A percentile compares a stretch with the other conserved stretches of the same genome.
Evolutionary conservation across 2,888 invertebrate species (phyloP).

Genomic region (Callyntrura sp.): DNA sequence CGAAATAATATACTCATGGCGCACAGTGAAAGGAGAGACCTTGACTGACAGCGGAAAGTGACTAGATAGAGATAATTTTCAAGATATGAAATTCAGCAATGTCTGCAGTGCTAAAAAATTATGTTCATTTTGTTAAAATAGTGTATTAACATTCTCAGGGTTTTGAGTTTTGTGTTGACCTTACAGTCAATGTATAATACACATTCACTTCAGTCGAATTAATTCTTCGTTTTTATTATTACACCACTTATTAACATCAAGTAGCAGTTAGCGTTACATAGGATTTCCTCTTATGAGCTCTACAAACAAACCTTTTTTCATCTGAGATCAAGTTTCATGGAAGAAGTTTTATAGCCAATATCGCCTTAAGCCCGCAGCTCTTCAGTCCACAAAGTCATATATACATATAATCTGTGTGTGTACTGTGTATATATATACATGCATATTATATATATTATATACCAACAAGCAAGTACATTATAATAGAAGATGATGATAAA

Average conservation of each 20-base stretch:
- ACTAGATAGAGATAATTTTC: slow-evolving; percentile 61
- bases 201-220: slow-evolving; percentile 58
- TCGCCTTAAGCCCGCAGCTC: slow-evolving; percentile 48
- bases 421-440: too few species aligned
- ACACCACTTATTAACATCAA: slow-evolving; percentile 47
- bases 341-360: slow-evolving; percentile 64
- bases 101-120: slow-evolving; percentile 60
- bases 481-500: slow-evolving; percentile 38
- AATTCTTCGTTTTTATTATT: slow-evolving; percentile 37
- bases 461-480: slow-evolving; percentile 6
- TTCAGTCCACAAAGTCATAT: slow-evolving; percentile 29
- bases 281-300: slow-evolving; percentile 74
- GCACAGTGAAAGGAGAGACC: slow-evolving; percentile 69
- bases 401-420: too few species aligned
- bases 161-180: slow-evolving; percentile 51
- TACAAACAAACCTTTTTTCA: slow-evolving; percentile 67
- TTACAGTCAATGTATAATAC: slow-evolving; percentile 44
- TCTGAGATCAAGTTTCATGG: slow-evolving; percentile 74
- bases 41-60: slow-evolving; percentile 72
- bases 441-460: background rate
- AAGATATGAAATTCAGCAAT: slow-evolving; percentile 49
- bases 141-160: slow-evolving; percentile 47
- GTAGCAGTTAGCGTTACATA: slow-evolving; percentile 57
- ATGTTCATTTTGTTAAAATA: slow-evolving; percentile 50
- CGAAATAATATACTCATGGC: background rate